Conservation (phyloP, 2,888 invertebrate species). For the Oscheius sp. region DNA sequence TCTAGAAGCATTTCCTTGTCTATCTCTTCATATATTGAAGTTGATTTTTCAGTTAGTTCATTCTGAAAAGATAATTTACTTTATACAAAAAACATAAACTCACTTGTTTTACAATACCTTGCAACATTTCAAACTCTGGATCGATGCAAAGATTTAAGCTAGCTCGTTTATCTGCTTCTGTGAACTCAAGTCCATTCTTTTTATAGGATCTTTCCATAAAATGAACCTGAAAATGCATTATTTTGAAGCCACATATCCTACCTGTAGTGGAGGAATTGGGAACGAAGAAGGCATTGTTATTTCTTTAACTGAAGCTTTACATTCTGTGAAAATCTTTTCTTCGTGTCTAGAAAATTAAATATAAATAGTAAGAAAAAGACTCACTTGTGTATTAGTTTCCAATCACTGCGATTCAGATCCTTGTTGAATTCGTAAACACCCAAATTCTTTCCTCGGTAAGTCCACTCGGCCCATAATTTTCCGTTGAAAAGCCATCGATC, state of each 20-base stretch:
- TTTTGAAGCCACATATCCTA: too few species aligned
- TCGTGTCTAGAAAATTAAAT: conserved; percentile 48
- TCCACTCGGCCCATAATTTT: conserved; percentile 66
- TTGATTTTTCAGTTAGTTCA: conserved; percentile 31
- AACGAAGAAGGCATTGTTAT: conserved; percentile 60
- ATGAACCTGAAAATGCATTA: conserved; percentile 15
- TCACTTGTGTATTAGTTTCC: conserved; percentile 65
- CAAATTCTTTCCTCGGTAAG: conserved; percentile 62
- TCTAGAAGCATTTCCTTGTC: conserved; percentile 57
- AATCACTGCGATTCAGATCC: conserved; percentile 67
- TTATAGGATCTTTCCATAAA: conserved; percentile 11
- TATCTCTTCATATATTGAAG: conserved; percentile 62
- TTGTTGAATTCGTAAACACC: conserved; percentile 65
- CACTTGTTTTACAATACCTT: conserved; percentile 59
- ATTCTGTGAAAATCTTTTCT: conserved; percentile 47
- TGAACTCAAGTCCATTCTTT: conserved; percentile 17
- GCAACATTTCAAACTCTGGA: conserved; percentile 61
- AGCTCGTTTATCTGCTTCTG: conserved; percentile 43
- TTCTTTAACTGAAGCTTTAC: conserved; percentile 43
- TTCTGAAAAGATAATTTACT: conserved; percentile 29
- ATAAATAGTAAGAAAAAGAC: not conserved
- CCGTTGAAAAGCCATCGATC: conserved; percentile 66
- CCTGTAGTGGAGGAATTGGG: conserved; percentile 66
- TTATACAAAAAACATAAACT: conserved; percentile 12
- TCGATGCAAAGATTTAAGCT: conserved; percentile 60